Percentiles rank a stretch among this genome's conserved stretches.
phyloP scores from a whole-genome alignment of 2,113 vertebrate genomes.

The Aspidoscelis tigris region DNA sequence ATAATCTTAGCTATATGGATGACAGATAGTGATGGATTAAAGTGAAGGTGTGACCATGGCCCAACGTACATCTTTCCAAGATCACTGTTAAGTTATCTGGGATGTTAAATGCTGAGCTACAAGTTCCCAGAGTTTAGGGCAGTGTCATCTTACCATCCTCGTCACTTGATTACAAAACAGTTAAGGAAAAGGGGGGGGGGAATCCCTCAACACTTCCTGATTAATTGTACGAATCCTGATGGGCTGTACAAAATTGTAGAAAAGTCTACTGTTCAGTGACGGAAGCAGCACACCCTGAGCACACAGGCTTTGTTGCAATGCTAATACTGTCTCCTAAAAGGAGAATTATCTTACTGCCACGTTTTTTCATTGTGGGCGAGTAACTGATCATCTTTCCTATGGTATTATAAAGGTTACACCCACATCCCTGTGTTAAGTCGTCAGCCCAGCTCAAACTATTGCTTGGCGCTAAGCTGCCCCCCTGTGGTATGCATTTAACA shows the following conservation, averaged over 20 bases:
- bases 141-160: background rate
- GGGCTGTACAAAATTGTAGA: too few species aligned
- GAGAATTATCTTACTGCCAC: background rate
- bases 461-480: constrained; percentile 46
- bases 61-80: too few species aligned
- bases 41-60: too few species aligned
- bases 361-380: background rate
- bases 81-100: too few species aligned
- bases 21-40: too few species aligned
- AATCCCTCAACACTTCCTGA: background rate
- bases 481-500: background rate
- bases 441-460: rapidly evolving
- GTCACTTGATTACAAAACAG: background rate
- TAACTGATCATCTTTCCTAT: background rate
- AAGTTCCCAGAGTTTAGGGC: too few species aligned
- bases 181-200: background rate
- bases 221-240: background rate
- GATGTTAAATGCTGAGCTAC: too few species aligned
- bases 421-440: background rate
- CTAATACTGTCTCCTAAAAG: background rate
- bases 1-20: too few species aligned
- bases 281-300: too few species aligned
- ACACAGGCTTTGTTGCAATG: background rate
- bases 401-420: background rate
- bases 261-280: too few species aligned